Base-by-base conservation (phyloP, 2,797 vertebrate genomes). In the Cryptoprocta ferox region DNA sequence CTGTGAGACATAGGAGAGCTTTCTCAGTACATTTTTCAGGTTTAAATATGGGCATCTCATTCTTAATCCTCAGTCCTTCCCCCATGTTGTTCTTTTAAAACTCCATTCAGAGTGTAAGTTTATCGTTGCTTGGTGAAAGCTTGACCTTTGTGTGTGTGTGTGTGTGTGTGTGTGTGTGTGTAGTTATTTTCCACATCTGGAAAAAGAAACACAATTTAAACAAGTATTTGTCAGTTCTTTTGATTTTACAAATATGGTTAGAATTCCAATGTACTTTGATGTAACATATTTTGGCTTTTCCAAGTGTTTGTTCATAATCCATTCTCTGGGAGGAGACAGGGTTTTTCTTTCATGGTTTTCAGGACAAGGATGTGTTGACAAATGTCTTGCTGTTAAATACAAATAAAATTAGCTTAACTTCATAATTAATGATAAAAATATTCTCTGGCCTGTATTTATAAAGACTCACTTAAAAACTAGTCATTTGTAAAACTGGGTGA, bases 181-280 rank as follows among this genome's bases (percentile, higher is more conserved):
- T 35, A 35, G 87, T 92, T 83, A 81, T 91, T 85, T 97, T 92
- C 63, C 13, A 85, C 19, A 79, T 78, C n/a, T 94, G 53, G 28
- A n/a, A 32, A 94, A 92, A 81, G 53, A 89, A 70, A 8, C 4
- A 65, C 13, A 83, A 56, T n/a, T 70, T 50, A 92, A 66, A 37
- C 37, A 90, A 89, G 66, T 78, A 71, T 73, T 89, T 90, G 32
- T 56, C 30, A 76, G 76, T 90, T 76, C 50, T 78, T 93, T 95
- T 89, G 39, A 86, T 75, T 83, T 89, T 61, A 79, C 50, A 97
- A 68, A 76, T 82, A 95, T 65, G 65, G 15, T 63, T 82, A 89
- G 65, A 94, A 92, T 71, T 79, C 37, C 39, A 94, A 2, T 80
- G 53, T 92, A 53, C 48, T 84, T 82, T 81, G 39, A 85, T 32